Evolutionary conservation across 2,113 vertebrate genomes (phyloP).

Genomic region (Burhinus bistriatus): DNA sequence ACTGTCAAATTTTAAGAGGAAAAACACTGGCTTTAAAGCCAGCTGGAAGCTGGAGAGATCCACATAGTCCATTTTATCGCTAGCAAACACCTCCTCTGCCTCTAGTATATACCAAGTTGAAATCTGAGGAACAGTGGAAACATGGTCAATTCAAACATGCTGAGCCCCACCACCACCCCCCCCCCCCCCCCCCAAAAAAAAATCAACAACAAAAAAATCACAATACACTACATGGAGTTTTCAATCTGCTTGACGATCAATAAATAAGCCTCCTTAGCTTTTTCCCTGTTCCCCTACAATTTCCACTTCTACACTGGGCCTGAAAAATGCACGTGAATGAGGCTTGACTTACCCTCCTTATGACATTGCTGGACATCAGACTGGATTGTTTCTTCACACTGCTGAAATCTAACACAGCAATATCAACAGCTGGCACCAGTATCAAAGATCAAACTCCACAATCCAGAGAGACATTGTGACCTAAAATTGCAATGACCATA

Average conservation of each 20-base stretch:
- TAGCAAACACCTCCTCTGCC: neutral
- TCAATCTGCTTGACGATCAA: neutral
- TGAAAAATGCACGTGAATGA: neutral
- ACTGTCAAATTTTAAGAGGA: neutral
- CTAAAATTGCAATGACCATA: neutral
- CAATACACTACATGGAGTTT: neutral
- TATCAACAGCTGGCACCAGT: neutral
- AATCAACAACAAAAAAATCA: neutral
- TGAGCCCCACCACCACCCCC: too few species aligned
- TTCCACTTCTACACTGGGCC: neutral
- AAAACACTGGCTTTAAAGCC: neutral
- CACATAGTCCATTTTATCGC: neutral
- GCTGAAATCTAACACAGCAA: neutral
- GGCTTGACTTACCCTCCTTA: neutral
- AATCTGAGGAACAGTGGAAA: neutral
- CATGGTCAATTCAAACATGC: neutral
- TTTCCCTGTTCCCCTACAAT: neutral
- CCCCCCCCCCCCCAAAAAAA: too few species aligned
- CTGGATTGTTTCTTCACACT: neutral
- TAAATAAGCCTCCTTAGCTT: neutral
- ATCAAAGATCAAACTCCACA: neutral
- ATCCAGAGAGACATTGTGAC: neutral
- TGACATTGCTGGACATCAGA: neutral
- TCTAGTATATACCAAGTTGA: rapidly evolving
- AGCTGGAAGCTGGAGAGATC: neutral